Percentiles rank a stretch among this genome's conserved stretches.
These are phyloP conservation scores for Peromyscus attwateri DNA, from an alignment of 2,797 vertebrate genomes.

Conservation along the genomic window DNA sequence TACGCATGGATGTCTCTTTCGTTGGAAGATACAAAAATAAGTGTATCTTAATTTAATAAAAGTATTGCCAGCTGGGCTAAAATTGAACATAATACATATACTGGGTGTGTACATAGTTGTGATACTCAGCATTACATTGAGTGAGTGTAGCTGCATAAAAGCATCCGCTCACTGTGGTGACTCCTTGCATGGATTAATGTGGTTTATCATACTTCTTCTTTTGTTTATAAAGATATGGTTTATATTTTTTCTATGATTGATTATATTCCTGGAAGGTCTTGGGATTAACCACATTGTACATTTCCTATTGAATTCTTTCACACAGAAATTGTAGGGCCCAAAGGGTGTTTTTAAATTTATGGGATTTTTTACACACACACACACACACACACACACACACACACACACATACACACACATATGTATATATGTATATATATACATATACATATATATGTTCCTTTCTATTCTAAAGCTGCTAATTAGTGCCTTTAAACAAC, in stretches of 20 bases:
- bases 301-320: conserved; percentile 87
- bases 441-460: conserved; percentile 72
- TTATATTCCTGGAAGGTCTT: conserved; percentile 86
- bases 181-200: conserved; percentile 80
- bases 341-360: conserved; percentile 86
- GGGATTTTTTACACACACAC: conserved; percentile 69
- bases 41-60: conserved; percentile 88
- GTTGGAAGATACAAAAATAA: conserved; percentile 80
- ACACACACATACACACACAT: too few relatives aligned
- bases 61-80: conserved; percentile 77
- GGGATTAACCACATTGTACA: conserved; percentile 87
- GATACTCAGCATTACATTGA: conserved; percentile 71
- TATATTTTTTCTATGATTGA: conserved; percentile 85
- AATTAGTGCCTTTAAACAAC: conserved; percentile 90
- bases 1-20: conserved; percentile 49
- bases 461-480: conserved; percentile 87
- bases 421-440: too few relatives aligned
- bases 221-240: conserved; percentile 85
- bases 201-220: conserved; percentile 82
- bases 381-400: neutral
- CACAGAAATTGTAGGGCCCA: conserved; percentile 83
- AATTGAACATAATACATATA: conserved; percentile 80
- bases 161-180: conserved; percentile 77
- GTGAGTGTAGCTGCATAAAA: conserved; percentile 83
- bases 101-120: conserved; percentile 72